Evolutionary conservation across 37 sponge, comb jelly and placozoan species (phyloP).

Genomic region (Mnemiopsis leidyi): DNA sequence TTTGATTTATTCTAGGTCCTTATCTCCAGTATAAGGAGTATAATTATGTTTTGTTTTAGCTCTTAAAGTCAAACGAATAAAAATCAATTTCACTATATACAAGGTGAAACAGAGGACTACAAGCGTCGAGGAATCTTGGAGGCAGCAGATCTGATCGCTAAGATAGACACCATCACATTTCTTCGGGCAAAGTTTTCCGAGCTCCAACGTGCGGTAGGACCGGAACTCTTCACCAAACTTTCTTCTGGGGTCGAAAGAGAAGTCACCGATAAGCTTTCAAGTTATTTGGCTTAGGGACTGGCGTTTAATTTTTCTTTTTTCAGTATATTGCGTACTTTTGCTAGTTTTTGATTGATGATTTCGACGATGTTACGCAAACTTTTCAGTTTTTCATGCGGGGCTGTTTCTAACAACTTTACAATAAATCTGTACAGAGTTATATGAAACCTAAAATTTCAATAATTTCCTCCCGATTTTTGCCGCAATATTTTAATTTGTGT

Average conservation of each 20-base stretch:
- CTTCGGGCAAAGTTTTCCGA: slow-evolving; percentile 23
- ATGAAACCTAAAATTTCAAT: background rate
- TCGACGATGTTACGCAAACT: background rate
- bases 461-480: background rate
- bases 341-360: background rate
- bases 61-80: too few relatives aligned
- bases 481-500: background rate
- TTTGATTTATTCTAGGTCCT: too few relatives aligned
- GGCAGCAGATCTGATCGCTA: slow-evolving; percentile 9
- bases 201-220: background rate
- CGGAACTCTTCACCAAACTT: slow-evolving; percentile 22
- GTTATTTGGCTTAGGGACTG: background rate
- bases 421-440: background rate
- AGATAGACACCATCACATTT: slow-evolving; percentile 24
- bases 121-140: background rate
- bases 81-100: too few relatives aligned
- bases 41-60: too few relatives aligned
- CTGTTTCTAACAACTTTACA: background rate
- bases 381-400: background rate
- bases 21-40: too few relatives aligned
- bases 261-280: slow-evolving; percentile 1
- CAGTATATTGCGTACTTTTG: background rate
- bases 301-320: background rate
- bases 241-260: background rate
- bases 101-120: slow-evolving; percentile 53